These are phyloP conservation scores for Telenomus remus DNA, from an alignment of 1,140 invertebrate genomes.

Conservation along the genomic window DNA sequence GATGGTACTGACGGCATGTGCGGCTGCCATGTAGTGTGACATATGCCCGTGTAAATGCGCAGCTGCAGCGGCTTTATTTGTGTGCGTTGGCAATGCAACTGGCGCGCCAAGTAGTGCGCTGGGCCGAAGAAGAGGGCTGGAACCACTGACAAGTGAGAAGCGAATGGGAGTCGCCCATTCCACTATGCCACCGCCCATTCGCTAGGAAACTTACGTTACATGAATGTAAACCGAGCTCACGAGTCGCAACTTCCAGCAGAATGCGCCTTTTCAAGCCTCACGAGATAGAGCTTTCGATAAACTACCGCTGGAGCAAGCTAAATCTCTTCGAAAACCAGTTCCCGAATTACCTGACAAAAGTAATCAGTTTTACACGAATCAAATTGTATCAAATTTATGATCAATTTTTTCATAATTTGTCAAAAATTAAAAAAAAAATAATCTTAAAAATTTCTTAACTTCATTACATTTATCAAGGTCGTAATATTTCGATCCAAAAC, in stretches of 20 bases:
- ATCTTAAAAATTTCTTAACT: no score
- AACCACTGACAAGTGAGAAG: slow-evolving; percentile 69
- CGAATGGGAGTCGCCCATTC: slow-evolving; percentile 70
- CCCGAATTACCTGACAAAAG: slow-evolving; percentile 55
- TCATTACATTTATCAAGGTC: no score
- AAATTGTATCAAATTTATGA: slow-evolving; percentile 7
- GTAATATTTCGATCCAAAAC: no score
- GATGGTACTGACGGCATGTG: slow-evolving; percentile 31
- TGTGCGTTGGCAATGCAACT: slow-evolving; percentile 51
- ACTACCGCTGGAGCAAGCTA: slow-evolving; percentile 46
- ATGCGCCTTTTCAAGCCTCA: slow-evolving; percentile 53
- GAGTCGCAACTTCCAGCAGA: slow-evolving; percentile 49
- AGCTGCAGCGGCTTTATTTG: slow-evolving; percentile 51
- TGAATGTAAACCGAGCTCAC: slow-evolving; percentile 54
- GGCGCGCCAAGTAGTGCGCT: slow-evolving; percentile 56
- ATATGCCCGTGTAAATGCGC: slow-evolving; percentile 55
- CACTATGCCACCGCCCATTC: slow-evolving; percentile 72
- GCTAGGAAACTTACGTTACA: slow-evolving; percentile 52
- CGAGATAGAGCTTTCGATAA: slow-evolving; percentile 55
- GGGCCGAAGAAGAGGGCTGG: slow-evolving; percentile 67
- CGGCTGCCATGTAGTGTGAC: slow-evolving; percentile 50
- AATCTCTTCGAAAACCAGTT: slow-evolving; percentile 56
- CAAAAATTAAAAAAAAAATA: no score
- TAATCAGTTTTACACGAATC: slow-evolving; percentile 34
- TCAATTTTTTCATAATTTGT: no score